Percentiles rank a stretch among this genome's conserved stretches.
These are phyloP conservation scores for Chouioia cunea DNA, from an alignment of 2,888 invertebrate species.

Conservation along the genomic window DNA sequence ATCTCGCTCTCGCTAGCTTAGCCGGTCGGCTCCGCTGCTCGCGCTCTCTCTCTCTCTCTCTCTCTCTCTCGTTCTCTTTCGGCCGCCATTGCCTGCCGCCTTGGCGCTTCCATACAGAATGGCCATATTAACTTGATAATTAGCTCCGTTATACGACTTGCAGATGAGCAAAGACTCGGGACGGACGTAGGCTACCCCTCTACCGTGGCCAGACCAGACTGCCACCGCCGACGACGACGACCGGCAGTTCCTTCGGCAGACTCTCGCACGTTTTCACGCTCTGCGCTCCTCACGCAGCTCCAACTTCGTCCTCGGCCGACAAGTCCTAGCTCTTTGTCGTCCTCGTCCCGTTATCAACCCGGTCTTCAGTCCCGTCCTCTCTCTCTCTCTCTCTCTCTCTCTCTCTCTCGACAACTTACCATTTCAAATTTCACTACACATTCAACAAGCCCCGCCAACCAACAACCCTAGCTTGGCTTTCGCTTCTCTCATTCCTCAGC, in stretches of 20 bases:
- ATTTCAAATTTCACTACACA: conserved; percentile 57
- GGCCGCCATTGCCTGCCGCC: conserved; percentile 34
- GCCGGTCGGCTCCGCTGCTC: conserved; percentile 57
- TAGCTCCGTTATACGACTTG: conserved; percentile 91
- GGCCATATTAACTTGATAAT: conserved; percentile 92
- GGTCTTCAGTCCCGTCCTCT: no score
- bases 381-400: conserved; percentile 66
- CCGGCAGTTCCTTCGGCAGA: conserved; percentile 5
- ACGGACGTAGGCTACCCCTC: conserved; percentile 68
- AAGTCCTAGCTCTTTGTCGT: conserved; percentile 54
- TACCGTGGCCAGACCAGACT: conserved; percentile 47
- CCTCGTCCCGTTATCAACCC: no score
- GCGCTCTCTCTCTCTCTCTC: conserved; percentile 57
- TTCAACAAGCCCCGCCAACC: conserved; percentile 24
- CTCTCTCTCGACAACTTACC: conserved; percentile 51
- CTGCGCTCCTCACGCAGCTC: conserved; percentile 66
- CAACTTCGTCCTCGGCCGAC: conserved; percentile 50
- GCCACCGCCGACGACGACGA: conserved; percentile 47
- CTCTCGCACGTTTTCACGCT: conserved; percentile 23
- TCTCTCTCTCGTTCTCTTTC: conserved; percentile 44
- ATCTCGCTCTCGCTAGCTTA: conserved; percentile 59
- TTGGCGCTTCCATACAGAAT: conserved; percentile 76
- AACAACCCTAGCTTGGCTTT: not conserved
- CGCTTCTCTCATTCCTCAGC: conserved; percentile 51
- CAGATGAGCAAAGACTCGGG: conserved; percentile 79